These are phyloP conservation scores for Acleris literana DNA, from an alignment of 2,888 invertebrate genomes.

Conservation along the genomic window DNA sequence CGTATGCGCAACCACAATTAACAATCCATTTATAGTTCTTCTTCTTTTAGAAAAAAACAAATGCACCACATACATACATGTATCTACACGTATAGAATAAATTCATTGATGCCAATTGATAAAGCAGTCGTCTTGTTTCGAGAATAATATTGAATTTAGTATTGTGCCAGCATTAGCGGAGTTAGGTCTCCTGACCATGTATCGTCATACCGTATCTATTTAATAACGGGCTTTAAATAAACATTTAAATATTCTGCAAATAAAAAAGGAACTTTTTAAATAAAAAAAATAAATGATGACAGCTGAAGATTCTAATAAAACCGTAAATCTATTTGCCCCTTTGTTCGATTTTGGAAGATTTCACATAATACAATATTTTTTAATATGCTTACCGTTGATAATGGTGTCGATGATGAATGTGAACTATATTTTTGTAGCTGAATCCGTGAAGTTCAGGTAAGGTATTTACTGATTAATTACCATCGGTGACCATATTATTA, in stretches of 20 bases:
- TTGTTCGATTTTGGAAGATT: constrained; percentile 61
- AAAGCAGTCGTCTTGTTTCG: constrained; percentile 8
- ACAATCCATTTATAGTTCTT: background rate
- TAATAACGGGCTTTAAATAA: background rate
- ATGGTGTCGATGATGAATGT: constrained; percentile 68
- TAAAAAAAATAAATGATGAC: constrained; percentile 32
- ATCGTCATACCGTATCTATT: background rate
- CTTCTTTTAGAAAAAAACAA: background rate
- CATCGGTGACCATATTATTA: background rate
- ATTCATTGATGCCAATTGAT: constrained; percentile 30
- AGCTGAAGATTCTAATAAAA: constrained; percentile 38
- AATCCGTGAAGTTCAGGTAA: constrained; percentile 65
- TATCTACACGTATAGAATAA: background rate
- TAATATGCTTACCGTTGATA: constrained; percentile 61
- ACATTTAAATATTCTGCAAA: background rate
- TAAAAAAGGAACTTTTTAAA: background rate
- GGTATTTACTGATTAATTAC: constrained; percentile 5
- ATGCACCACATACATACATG: background rate
- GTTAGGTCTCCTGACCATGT: constrained; percentile 11
- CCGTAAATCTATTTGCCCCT: constrained; percentile 42
- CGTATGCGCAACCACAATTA: too few relatives aligned
- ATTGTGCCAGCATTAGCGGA: constrained; percentile 38
- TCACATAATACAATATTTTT: constrained; percentile 62
- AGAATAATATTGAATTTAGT: constrained; percentile 39
- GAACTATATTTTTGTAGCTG: constrained; percentile 71